A percentile compares a stretch with the other conserved stretches of the same genome.
These are phyloP conservation scores for Chrysomela aeneicollis DNA, from an alignment of 2,888 invertebrate genomes.

Conservation along the genomic window DNA sequence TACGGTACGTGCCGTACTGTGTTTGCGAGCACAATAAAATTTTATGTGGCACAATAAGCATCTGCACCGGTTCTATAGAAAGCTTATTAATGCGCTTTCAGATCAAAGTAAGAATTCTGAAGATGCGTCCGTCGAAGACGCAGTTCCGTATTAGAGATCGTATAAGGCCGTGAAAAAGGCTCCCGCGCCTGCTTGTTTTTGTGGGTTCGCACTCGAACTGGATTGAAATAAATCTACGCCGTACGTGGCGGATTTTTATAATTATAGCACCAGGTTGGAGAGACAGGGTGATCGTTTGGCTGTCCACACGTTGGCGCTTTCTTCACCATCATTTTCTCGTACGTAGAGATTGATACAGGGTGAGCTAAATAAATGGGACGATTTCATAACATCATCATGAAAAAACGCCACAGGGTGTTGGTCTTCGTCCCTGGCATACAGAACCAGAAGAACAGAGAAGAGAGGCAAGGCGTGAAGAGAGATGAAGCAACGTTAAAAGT, in stretches of 20 bases:
- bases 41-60: constrained; percentile 43
- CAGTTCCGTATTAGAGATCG: constrained; percentile 46
- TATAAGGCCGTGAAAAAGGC: constrained; percentile 39
- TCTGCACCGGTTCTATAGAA: constrained; percentile 42
- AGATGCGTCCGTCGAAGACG: constrained; percentile 41
- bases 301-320: too few relatives aligned
- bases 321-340: too few relatives aligned
- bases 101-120: constrained; percentile 43
- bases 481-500: too few relatives aligned
- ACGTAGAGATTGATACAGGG: too few relatives aligned
- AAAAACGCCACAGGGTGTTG: too few relatives aligned
- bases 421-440: too few relatives aligned
- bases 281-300: too few relatives aligned
- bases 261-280: background rate
- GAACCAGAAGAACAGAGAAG: too few relatives aligned
- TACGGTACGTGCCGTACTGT: constrained; percentile 33
- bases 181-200: constrained; percentile 38
- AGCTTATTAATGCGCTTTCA: constrained; percentile 41
- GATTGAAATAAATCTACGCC: constrained; percentile 27
- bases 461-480: too few relatives aligned
- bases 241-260: constrained; percentile 23
- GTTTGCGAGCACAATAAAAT: constrained; percentile 39
- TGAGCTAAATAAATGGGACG: too few relatives aligned
- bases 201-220: constrained; percentile 20
- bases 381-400: too few relatives aligned